Evolutionary conservation across 1,140 invertebrate species (phyloP), one percentile per base, ranked within the genome.

Genomic region (Zelostemma sp.): DNA sequence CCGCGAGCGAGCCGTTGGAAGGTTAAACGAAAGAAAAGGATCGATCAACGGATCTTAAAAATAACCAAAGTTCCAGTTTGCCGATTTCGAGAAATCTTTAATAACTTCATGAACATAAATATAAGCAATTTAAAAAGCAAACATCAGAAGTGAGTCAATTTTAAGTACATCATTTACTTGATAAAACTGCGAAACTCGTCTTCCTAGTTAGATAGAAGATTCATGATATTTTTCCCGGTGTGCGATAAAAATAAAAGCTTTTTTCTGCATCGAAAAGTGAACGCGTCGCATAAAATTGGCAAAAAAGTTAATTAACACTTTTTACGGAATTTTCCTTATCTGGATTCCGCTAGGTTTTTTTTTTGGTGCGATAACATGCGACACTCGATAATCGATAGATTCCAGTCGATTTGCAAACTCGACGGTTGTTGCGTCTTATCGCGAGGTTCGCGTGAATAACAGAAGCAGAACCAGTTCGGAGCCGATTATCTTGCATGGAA

Each of bases 391-490:
- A 67, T 72, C 68, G 68, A 72, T 72, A 72, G 68, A 67, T 72
- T 72, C 63, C 45, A 41, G 53, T 68, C 59, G 60, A 72, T 72
- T 66, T 67, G 62, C 68, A 67, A 67, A 72, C 62, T 57, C 14
- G 62, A 48, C 51, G 55, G 55, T 46, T 60, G 68, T 55, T 63
- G 59, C 63, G 59, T 66, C 59, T 71, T 66, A 66, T 71, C 68
- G 50, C 43, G 45, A 31, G 12, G 17, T 55, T 63, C 59, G 68
- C 68, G 68, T 71, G 62, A 71, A 71, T 71, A 71, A 71, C 68
- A 66, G 68, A 71, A 71, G 68, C 63, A 71, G 54, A 71, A 71
- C 68, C 68, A 67, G 63, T 67, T 72, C 63, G 60, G 48, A 50
- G 55, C 28, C 68, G 62, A 66, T 71, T 71, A 66, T 66, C 68